These are phyloP conservation scores for Pardosa pseudoannulata DNA, from an alignment of 2,888 invertebrate genomes.

Conservation along the genomic window DNA sequence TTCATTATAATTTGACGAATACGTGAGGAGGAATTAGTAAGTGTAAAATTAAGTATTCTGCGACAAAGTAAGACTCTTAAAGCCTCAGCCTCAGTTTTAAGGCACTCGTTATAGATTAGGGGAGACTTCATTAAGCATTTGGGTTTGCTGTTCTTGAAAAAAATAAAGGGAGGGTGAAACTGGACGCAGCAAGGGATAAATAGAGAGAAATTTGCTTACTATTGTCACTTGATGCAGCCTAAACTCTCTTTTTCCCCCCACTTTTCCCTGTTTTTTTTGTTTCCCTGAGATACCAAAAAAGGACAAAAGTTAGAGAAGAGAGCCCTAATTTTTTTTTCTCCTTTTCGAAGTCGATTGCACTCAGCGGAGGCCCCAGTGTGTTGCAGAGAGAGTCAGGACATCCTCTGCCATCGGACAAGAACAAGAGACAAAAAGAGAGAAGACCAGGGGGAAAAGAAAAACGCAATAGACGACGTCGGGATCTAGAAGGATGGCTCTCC, in stretches of 20 bases:
- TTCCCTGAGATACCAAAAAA: background rate
- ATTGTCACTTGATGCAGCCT: background rate
- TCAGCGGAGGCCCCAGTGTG: background rate
- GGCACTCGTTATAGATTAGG: no score
- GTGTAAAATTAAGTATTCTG: no score
- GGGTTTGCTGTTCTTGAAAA: background rate
- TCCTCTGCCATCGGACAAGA: background rate
- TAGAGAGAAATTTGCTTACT: background rate
- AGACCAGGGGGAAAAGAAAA: slow-evolving; percentile 24
- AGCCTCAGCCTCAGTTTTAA: no score
- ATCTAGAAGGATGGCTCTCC: slow-evolving; percentile 26
- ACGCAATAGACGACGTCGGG: slow-evolving; percentile 13
- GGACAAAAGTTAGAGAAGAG: background rate
- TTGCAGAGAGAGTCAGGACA: background rate
- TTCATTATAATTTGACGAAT: no score
- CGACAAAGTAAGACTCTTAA: no score
- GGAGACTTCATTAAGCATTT: no score
- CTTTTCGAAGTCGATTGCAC: background rate
- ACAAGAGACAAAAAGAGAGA: background rate
- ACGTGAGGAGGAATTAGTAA: no score
- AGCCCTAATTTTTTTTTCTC: background rate
- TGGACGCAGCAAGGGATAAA: no score
- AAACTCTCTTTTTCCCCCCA: no score
- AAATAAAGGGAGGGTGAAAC: no score
- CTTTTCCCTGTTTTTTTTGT: background rate